Percentiles rank a stretch among this genome's conserved stretches.
These are phyloP conservation scores for Actenoides hombroni DNA, from an alignment of 2,113 vertebrate genomes.

Conservation along the genomic window DNA sequence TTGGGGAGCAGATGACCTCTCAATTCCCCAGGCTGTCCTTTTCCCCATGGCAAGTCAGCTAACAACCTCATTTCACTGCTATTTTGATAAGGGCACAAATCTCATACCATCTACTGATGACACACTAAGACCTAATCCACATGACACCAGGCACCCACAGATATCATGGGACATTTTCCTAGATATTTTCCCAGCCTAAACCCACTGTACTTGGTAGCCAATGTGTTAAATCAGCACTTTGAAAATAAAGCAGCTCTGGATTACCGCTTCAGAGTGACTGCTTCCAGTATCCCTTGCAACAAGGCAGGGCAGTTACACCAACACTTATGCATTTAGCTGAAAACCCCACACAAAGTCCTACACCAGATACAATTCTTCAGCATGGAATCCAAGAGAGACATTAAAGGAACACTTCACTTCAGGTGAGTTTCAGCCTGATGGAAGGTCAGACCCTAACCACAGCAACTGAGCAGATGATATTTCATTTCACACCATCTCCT, in stretches of 20 bases:
- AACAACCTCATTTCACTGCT: not conserved
- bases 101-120: not conserved
- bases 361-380: not conserved
- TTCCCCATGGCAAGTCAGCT: not conserved
- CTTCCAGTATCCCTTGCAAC: not conserved
- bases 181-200: not conserved
- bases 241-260: not conserved
- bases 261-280: not conserved
- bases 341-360: not conserved
- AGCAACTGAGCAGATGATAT: not conserved
- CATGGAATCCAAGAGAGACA: not conserved
- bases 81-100: not conserved
- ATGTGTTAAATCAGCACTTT: not conserved
- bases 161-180: not conserved
- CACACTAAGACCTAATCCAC: not conserved
- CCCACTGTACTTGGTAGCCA: not conserved
- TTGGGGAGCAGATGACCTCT: not conserved
- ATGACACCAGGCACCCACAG: not conserved
- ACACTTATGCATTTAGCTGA: not conserved
- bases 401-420: not conserved
- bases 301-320: not conserved
- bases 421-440: not conserved
- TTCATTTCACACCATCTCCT: not conserved
- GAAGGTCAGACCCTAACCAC: not conserved
- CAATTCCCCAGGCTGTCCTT: fast-evolving